Base-by-base conservation (phyloP, 1,140 invertebrate genomes). In the Solen grandis region DNA sequence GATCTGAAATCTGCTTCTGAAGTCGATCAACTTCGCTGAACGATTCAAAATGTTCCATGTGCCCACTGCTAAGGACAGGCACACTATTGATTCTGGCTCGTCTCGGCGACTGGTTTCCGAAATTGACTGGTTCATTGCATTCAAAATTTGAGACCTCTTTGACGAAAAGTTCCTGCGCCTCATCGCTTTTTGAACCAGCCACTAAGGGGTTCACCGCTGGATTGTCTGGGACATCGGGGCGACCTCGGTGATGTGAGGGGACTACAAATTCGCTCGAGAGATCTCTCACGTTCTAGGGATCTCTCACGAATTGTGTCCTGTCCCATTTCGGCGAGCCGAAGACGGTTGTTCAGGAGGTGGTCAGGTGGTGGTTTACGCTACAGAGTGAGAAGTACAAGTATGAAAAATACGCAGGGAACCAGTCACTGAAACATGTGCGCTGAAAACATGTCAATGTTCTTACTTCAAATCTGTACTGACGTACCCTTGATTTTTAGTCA, bases 1-100 rank as follows among this genome's bases (percentile, higher is more conserved):
- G 68, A 2, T 84, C 74, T 35, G 77, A 69, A 2, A 84, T 79
- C 70, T 84, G 69, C 22, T 52, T 69, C 55, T 84, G 76, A 69
- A 83, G 69, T 38, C 62, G 78, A 25, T 79, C 74, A 16, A 81
- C 60, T 57, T 83, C 78, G 14, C 81, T 80, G 27, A 55, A 80
- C 57, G 60, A 62, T 46, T 35, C 59, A 13, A 41, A 63, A 50
- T 68, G 57, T 22, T 22, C 4, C 29, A 22, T 25, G 16, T 29
- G 27, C 10, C 41, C 68, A 60, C 29, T 73, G 41, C 66, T 50
- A 36, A 50, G 36, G 10, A 60, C 10, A 1, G 76, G 76, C 68
- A 80, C 59, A 38, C 41, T 80, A 5, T 63, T 35, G 5, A 65
- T 63, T 72, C 55, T 25, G 25, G 66, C 13, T 80, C 68, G 41